Conservation (phyloP, 1,140 invertebrate species). For the Phymorhynchus buccinoides region DNA sequence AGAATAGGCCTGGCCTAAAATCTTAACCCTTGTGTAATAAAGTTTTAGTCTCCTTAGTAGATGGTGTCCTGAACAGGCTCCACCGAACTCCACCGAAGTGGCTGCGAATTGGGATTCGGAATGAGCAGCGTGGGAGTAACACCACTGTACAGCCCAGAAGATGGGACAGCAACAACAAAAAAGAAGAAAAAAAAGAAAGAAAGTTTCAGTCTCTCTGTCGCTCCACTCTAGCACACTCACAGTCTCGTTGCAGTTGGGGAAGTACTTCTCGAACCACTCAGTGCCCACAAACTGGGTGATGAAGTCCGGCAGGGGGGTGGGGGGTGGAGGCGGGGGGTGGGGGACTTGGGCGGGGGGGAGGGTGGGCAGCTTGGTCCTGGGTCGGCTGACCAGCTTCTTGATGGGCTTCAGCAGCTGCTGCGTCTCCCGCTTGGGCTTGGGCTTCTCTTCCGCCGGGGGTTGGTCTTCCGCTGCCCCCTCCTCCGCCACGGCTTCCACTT, state of each 20-base stretch:
- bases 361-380: slow-evolving; percentile 35
- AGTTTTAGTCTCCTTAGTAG: too few species aligned
- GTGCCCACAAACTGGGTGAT: slow-evolving; percentile 68
- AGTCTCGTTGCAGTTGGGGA: slow-evolving; percentile 64
- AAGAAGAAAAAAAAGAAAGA: too few species aligned
- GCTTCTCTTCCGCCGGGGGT: slow-evolving; percentile 33
- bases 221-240: too few species aligned
- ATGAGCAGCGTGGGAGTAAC: too few species aligned
- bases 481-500: neutral
- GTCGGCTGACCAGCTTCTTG: slow-evolving; percentile 47
- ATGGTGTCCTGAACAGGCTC: too few species aligned
- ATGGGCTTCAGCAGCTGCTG: slow-evolving; percentile 56
- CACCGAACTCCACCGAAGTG: too few species aligned
- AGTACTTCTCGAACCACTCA: slow-evolving; percentile 71
- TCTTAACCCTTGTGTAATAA: too few species aligned
- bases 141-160: too few species aligned
- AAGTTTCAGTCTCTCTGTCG: too few species aligned
- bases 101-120: too few species aligned
- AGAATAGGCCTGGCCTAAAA: too few species aligned
- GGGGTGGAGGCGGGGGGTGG: slow-evolving; percentile 51
- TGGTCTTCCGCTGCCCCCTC: slow-evolving; percentile 22
- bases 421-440: slow-evolving; percentile 42
- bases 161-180: too few species aligned
- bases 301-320: slow-evolving; percentile 68
- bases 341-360: slow-evolving; percentile 40